Evolutionary conservation across 2,888 invertebrate species (phyloP).

Genomic region (Rhodophaea formosa): DNA sequence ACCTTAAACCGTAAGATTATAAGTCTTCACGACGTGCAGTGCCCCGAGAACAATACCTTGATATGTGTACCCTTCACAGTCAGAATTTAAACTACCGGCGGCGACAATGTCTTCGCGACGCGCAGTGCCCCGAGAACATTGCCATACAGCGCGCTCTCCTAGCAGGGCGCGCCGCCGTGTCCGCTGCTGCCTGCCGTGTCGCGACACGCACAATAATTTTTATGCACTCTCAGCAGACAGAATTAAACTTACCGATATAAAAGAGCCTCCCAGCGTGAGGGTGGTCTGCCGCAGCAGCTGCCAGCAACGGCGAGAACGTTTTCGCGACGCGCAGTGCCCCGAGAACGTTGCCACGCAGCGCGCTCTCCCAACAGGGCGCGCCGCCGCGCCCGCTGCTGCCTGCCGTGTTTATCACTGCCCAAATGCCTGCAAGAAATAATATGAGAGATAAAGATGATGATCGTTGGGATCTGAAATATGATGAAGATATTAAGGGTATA

Average conservation of each 20-base stretch:
- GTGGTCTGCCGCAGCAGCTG: conserved; percentile 74
- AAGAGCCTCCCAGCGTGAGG: conserved; percentile 84
- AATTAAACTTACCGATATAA: conserved; percentile 77
- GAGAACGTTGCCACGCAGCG: conserved; percentile 86
- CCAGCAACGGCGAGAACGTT: conserved; percentile 87
- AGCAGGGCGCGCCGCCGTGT: conserved; percentile 86
- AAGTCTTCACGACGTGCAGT: too few species aligned
- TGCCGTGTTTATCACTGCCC: conserved; percentile 92
- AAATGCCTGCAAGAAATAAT: conserved; percentile 79
- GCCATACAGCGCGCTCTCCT: conserved; percentile 85
- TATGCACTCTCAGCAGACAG: too few species aligned
- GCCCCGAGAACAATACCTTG: too few species aligned
- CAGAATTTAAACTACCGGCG: too few species aligned
- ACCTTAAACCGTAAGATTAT: too few species aligned
- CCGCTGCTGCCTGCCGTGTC: conserved; percentile 90
- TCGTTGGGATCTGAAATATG: too few species aligned
- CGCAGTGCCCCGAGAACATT: conserved; percentile 86
- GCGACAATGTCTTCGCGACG: conserved; percentile 88
- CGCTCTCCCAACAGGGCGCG: conserved; percentile 85
- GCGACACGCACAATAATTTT: too few species aligned
- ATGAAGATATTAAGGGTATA: too few species aligned
- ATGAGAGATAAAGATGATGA: background rate
- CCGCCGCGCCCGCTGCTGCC: conserved; percentile 89
- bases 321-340: conserved; percentile 86
- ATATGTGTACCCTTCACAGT: too few species aligned